phyloP scores from a whole-genome alignment of 1,140 invertebrate species.

The Drosophila lowei region DNA sequence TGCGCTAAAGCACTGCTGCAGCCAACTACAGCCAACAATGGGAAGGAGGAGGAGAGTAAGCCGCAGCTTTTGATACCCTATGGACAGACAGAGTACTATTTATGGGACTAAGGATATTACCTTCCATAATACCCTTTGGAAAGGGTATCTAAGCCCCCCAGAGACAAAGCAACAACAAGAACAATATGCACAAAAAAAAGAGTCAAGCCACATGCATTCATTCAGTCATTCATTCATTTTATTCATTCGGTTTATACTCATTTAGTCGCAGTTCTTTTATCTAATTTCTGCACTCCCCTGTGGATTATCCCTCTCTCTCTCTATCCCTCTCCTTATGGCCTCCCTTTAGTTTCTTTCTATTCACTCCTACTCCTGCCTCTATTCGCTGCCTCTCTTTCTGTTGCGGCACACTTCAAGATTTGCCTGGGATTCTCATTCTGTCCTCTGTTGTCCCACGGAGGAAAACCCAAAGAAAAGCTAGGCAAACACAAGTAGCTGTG shows the following conservation, averaged over 20 bases:
- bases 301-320: no score
- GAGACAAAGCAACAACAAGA: no score
- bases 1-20: constrained; percentile 52
- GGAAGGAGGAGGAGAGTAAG: constrained; percentile 14
- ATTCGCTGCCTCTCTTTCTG: constrained; percentile 11
- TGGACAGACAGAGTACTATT: no score
- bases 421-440: constrained; percentile 16
- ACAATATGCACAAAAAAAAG: constrained; percentile 23
- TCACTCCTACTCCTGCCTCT: neutral
- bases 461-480: constrained; percentile 38
- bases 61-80: neutral
- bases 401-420: constrained; percentile 60
- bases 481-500: constrained; percentile 60
- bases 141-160: no score
- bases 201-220: constrained; percentile 50
- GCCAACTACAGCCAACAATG: constrained; percentile 31
- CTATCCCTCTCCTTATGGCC: neutral
- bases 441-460: constrained; percentile 32
- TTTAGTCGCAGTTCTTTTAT: constrained; percentile 47
- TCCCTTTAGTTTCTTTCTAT: neutral
- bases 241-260: constrained; percentile 58
- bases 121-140: no score
- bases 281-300: constrained; percentile 6
- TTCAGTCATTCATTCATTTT: constrained; percentile 28
- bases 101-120: no score